Percentiles rank a stretch among this genome's conserved stretches.
These are phyloP conservation scores for Rhabditophanes sp. DNA, from an alignment of 2,888 invertebrate genomes.

Conservation along the genomic window DNA sequence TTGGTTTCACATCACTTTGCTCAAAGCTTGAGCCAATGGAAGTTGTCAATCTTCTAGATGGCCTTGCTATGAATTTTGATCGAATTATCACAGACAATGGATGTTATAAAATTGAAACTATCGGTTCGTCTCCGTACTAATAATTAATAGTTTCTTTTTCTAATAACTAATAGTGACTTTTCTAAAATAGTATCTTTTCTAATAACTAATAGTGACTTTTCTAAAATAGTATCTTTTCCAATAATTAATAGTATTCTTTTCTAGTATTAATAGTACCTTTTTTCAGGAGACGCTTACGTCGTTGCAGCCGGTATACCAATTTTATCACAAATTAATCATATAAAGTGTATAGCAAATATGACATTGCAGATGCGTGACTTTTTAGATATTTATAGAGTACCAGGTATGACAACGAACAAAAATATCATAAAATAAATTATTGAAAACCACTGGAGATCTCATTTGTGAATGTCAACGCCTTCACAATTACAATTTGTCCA, in stretches of 20 bases:
- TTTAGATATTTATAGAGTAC: constrained; percentile 1
- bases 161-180: too few species aligned
- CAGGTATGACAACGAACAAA: too few species aligned
- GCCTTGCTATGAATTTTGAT: constrained; percentile 36
- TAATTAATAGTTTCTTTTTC: constrained; percentile 2
- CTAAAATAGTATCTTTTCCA: background rate
- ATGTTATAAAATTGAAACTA: constrained; percentile 41
- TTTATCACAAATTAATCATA: constrained; percentile 21
- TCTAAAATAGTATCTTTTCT: background rate
- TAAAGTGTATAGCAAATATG: constrained; percentile 30
- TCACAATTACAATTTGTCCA: too few species aligned
- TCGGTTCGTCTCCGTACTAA: constrained; percentile 14
- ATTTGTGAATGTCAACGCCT: constrained; percentile 6
- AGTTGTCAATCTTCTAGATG: constrained; percentile 32
- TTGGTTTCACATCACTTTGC: constrained; percentile 41
- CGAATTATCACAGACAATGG: constrained; percentile 29
- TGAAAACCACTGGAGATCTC: too few species aligned
- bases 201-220: too few species aligned
- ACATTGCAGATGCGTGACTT: constrained; percentile 35
- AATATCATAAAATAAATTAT: too few species aligned
- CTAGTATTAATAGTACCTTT: background rate
- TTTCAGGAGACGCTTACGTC: constrained; percentile 32
- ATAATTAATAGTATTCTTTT: background rate
- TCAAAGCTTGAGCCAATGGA: constrained; percentile 37
- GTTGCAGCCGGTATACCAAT: constrained; percentile 38